Base-by-base conservation (phyloP, 2,888 invertebrate species). In the Amblyjoppa fuscipennis region DNA sequence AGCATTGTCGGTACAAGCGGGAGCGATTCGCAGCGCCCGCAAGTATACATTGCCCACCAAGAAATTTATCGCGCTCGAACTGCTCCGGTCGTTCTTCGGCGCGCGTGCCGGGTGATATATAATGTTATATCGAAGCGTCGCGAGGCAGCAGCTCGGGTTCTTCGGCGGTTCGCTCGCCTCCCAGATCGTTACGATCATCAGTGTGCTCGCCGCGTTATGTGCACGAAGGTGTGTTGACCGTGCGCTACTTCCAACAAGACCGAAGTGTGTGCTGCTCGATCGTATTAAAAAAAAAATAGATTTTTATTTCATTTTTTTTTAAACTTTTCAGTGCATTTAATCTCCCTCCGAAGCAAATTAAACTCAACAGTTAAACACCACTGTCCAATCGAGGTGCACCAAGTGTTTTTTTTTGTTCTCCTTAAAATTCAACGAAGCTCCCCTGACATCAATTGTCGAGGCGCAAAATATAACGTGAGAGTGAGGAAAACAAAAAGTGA, bases 151-250 rank as follows among this genome's bases (percentile, higher is more conserved):
- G 70, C 68, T 71, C 59, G 38, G 69, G 49, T 38, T n/a, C 49
- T 28, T 20, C 69, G 45, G 74, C 74, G 51, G 81, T 71, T 77
- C 64, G 71, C 59, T 66, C 82, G 73, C 73, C 73, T 78, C 70
- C 61, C 75, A 80, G 84, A 84, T 80, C 70, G 80, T 80, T 76
- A 76, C 75, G 84, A 84, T 80, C 75, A 76, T 80, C 84, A 84
- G 84, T 84, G 80, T 84, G 69, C 80, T 80, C 84, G 80, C 53
- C 84, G 84, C 84, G 80, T 84, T 80, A 76, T 80, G 84, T 76
- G 84, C 75, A 76, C 75, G 71, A 76, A 80, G 84, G 80, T 84
- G 84, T 75, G 61, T 74, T 70, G 56, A 76, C 79, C 61, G 69
- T 59, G 74, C 59, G 53, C 53, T 51, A 79, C 74, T 83, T 61